Conservation (phyloP, 1,140 invertebrate genomes). For the Psilanteris sp. region DNA sequence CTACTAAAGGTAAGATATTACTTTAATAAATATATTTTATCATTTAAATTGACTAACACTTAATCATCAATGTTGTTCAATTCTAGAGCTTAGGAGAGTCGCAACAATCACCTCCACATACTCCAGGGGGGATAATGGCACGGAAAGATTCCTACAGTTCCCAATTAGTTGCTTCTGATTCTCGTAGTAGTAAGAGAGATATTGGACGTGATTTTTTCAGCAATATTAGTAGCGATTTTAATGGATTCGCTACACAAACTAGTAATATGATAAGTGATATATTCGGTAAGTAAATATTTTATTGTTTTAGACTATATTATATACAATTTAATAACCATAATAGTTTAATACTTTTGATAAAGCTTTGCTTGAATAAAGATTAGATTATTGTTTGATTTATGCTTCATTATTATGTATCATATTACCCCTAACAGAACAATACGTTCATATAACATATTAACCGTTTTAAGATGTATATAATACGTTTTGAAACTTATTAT, state of each 20-base stretch:
- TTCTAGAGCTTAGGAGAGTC: slow-evolving; percentile 75
- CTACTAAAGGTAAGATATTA: slow-evolving; percentile 84
- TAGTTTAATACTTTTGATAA: too few relatives aligned
- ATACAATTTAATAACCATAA: too few relatives aligned
- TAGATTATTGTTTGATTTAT: too few relatives aligned
- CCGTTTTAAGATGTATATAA: too few relatives aligned
- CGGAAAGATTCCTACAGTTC: slow-evolving; percentile 75
- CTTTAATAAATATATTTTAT: slow-evolving; percentile 1
- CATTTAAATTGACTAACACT: slow-evolving; percentile 1
- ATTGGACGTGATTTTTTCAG: slow-evolving; percentile 92
- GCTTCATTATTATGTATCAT: too few relatives aligned
- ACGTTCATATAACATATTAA: too few relatives aligned
- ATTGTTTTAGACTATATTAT: too few relatives aligned
- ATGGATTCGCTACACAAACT: slow-evolving; percentile 93
- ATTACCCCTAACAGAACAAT: too few relatives aligned
- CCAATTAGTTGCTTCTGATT: slow-evolving; percentile 75
- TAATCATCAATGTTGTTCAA: too few relatives aligned
- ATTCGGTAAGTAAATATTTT: slow-evolving; percentile 86
- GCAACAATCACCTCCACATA: slow-evolving; percentile 71
- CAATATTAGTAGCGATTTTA: slow-evolving; percentile 92
- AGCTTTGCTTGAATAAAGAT: too few relatives aligned
- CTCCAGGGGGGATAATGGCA: slow-evolving; percentile 63
- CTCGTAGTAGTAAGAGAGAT: slow-evolving; percentile 70
- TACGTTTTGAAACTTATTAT: too few relatives aligned
- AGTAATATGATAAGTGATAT: slow-evolving; percentile 95